Conservation (phyloP, 2,113 vertebrate species). For the Plectropomus leopardus region DNA sequence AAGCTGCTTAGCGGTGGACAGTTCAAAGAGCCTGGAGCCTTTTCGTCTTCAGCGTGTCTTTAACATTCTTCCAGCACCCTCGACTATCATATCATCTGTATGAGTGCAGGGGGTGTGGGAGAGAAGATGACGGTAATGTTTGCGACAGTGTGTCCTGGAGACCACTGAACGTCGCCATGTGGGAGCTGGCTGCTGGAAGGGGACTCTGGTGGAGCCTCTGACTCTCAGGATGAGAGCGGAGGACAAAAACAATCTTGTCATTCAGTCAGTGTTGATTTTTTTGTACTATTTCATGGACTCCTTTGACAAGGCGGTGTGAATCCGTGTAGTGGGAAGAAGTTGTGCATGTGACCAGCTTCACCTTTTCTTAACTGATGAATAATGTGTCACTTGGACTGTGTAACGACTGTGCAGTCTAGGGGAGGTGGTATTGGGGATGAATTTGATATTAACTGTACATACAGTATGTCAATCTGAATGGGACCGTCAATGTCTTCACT, state of each 20-base stretch:
- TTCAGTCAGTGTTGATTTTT: conserved; percentile 76
- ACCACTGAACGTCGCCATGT: conserved; percentile 58
- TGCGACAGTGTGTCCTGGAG: conserved; percentile 73
- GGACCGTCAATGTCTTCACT: conserved; percentile 87
- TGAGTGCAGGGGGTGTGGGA: conserved; percentile 51
- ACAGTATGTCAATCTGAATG: conserved; percentile 82
- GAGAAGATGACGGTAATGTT: conserved; percentile 54
- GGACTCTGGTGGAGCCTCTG: conserved; percentile 61
- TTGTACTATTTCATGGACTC: conserved; percentile 83
- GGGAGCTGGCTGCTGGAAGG: conserved; percentile 64
- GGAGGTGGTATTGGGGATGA: conserved; percentile 56
- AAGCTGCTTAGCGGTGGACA: conserved; percentile 73
- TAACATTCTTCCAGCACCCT: conserved; percentile 77
- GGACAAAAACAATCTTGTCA: conserved; percentile 74
- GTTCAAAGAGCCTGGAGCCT: conserved; percentile 76
- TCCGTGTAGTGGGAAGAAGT: conserved; percentile 80
- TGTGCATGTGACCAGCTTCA: conserved; percentile 91
- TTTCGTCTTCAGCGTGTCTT: conserved; percentile 71
- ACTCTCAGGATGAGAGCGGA: conserved; percentile 65
- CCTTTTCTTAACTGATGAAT: conserved; percentile 88
- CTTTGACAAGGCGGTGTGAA: conserved; percentile 76
- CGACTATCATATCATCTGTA: conserved; percentile 53
- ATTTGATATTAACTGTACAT: conserved; percentile 87
- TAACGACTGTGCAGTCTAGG: conserved; percentile 65
- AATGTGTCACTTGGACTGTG: conserved; percentile 81